Conservation (phyloP, 2,113 vertebrate species). For the Colossoma macropomum region DNA sequence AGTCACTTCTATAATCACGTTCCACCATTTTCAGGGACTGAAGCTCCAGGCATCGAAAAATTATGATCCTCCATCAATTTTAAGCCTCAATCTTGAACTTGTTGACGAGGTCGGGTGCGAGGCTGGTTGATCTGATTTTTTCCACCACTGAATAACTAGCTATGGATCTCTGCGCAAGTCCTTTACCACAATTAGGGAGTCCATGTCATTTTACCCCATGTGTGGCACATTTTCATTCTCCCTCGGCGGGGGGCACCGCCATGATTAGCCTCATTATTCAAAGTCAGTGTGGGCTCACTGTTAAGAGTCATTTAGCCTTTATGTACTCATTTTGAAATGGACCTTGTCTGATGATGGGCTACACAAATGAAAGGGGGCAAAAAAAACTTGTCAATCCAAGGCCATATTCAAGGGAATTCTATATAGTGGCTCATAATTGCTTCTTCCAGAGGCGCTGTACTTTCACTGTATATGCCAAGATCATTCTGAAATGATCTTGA, state of each 20-base stretch:
- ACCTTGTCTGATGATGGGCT: conserved; percentile 47
- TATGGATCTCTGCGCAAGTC: conserved; percentile 39
- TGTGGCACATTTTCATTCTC: conserved; percentile 55
- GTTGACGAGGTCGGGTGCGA: conserved; percentile 36
- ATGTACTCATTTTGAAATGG: conserved; percentile 54
- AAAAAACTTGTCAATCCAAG: conserved; percentile 40
- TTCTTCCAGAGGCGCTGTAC: conserved; percentile 18
- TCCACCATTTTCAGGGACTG: conserved; percentile 26
- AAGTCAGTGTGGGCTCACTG: conserved; percentile 55
- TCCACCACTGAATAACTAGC: conserved; percentile 14
- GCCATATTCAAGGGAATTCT: conserved; percentile 40
- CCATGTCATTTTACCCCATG: conserved; percentile 55
- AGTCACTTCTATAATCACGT: conserved; percentile 47
- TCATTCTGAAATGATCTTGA: conserved; percentile 2
- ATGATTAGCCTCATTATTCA: conserved; percentile 61
- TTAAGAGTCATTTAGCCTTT: conserved; percentile 59
- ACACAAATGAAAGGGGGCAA: conserved; percentile 45
- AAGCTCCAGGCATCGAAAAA: conserved; percentile 44
- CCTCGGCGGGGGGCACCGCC: conserved; percentile 30
- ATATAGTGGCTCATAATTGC: conserved; percentile 38
- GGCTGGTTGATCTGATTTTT: conserved; percentile 23
- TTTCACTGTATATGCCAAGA: not conserved
- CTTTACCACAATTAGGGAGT: conserved; percentile 55
- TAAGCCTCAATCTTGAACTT: conserved; percentile 47
- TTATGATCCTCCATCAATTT: conserved; percentile 37